Base-by-base conservation (phyloP, 2,113 vertebrate genomes). In the Ondatra zibethicus region DNA sequence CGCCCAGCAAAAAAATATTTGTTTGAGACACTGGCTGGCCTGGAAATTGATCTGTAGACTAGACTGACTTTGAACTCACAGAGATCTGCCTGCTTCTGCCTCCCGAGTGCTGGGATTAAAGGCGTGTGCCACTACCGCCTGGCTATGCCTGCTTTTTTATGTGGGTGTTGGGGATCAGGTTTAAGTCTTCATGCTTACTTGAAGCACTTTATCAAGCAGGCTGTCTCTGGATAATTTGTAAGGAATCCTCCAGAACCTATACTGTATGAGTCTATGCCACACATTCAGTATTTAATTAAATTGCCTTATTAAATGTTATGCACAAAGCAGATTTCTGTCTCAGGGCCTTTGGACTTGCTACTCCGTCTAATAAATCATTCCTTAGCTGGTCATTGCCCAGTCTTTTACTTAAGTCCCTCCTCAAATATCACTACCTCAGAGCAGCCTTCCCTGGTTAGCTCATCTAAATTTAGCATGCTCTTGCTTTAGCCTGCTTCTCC, bases 381-480 rank as follows among this genome's bases (percentile, higher is more conserved):
- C 88, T 65, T 89, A 88, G 29, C 73, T 76, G 95, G 90, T 29
- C 58, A 84, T 10, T 25, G 42, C 66, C 39, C 9, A 73, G 88
- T 86, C 66, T 70, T 31, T 68, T 42, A 50, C 45, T 75, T 89
- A 93, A 91, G 63, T 94, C 72, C 21, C 73, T 93, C 73, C 73
- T 97, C 94, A 96, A 70, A 76, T 91, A 93, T 88, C 94, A 70
- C 92, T 94, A 96, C 92, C 95, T 97, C 94, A 80, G 95, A 93
- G 93, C 93, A 96, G 97, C 75, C 96, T 94, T 96, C 89, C 81
- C 73, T 68, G 96, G 63, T 94, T 86, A 96, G 86, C 39, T 72
- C 70, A 42, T 90, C 87, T 96, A 94, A 98, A 97, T 90, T 95
- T 89, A 96, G 82, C 68, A 65, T 19, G 11, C 39, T 61, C 42